phyloP scores from a whole-genome alignment of 2,888 invertebrate genomes.

The Mythimna vitellina region DNA sequence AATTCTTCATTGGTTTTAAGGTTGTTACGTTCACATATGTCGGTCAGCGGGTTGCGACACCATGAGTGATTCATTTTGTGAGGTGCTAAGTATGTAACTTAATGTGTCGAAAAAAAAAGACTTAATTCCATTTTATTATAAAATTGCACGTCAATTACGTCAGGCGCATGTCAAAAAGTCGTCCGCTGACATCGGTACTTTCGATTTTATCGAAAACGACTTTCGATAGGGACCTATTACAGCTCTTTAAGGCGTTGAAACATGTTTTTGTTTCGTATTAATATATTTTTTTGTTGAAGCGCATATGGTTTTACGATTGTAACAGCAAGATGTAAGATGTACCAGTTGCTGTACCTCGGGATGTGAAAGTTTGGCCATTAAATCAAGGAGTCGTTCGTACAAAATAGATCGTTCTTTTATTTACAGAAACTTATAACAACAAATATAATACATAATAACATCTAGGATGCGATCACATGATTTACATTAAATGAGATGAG shows the following conservation, averaged over 20 bases:
- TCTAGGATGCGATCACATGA: constrained; percentile 88
- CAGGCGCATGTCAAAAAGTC: constrained; percentile 64
- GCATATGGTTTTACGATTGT: constrained; percentile 71
- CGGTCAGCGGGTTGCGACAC: constrained; percentile 63
- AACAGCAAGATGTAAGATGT: constrained; percentile 41
- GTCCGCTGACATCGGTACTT: constrained; percentile 71
- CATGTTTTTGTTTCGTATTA: constrained; percentile 67
- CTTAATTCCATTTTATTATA: constrained; percentile 51
- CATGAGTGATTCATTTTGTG: constrained; percentile 46
- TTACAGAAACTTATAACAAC: constrained; percentile 90
- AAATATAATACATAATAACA: constrained; percentile 84
- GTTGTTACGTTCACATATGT: constrained; percentile 51
- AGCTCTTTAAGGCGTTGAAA: constrained; percentile 58
- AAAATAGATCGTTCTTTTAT: constrained; percentile 85
- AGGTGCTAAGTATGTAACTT: constrained; percentile 53
- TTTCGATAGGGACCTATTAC: constrained; percentile 63
- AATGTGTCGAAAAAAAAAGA: constrained; percentile 40
- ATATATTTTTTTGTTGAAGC: constrained; percentile 66
- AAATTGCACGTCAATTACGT: constrained; percentile 60
- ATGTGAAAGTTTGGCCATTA: constrained; percentile 65
- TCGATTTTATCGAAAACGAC: constrained; percentile 71
- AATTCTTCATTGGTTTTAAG: constrained; percentile 52
- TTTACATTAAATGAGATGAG: constrained; percentile 85
- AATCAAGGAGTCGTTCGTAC: constrained; percentile 66
- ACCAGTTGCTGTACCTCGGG: constrained; percentile 39